Evolutionary conservation across 1,140 invertebrate genomes (phyloP).

Genomic region (Tetramorium parvispinum): DNA sequence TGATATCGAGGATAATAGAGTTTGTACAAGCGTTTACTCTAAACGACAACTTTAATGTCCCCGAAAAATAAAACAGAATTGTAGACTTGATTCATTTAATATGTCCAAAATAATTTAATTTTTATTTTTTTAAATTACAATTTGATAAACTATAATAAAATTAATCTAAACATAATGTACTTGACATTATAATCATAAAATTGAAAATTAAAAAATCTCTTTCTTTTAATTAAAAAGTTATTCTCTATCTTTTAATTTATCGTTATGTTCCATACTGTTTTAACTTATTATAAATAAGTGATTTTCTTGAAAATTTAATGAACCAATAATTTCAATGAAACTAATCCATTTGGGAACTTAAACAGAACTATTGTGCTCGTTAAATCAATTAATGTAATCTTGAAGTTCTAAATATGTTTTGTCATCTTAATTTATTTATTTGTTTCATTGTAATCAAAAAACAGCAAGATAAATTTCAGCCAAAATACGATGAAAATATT

Average conservation of each 20-base stretch:
- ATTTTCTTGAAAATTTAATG: not conserved
- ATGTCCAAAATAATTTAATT: not conserved
- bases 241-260: not conserved
- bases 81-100: not conserved
- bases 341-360: not conserved
- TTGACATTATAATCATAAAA: not conserved
- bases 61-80: not conserved
- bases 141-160: not conserved
- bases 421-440: not conserved
- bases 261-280: not conserved
- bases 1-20: constrained; percentile 20
- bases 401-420: not conserved
- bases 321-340: not conserved
- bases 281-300: constrained; percentile 4
- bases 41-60: constrained; percentile 29
- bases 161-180: not conserved
- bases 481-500: not conserved
- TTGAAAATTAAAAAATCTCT: not conserved
- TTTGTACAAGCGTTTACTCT: not conserved
- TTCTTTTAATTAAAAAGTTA: not conserved
- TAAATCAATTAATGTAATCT: constrained; percentile 28
- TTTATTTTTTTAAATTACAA: not conserved
- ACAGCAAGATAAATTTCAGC: not conserved
- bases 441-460: constrained; percentile 1
- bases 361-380: not conserved